Evolutionary conservation across 2,113 vertebrate species (phyloP), one percentile per base, ranked within the genome.

Genomic region (Mungos mungo): DNA sequence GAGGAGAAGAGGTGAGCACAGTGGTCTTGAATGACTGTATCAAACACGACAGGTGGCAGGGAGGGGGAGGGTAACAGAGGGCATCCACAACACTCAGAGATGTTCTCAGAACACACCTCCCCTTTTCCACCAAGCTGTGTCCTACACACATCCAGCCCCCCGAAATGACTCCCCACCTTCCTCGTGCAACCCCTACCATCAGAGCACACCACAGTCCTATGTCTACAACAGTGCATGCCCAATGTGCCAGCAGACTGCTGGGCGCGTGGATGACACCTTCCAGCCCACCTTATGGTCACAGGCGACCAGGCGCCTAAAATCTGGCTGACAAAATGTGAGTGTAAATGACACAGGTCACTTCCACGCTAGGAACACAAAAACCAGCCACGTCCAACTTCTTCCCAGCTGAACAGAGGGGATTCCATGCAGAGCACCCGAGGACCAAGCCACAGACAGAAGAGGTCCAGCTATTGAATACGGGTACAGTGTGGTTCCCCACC

Each of bases 11-110:
- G 25, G 68, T 27, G 35, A 47, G 29, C 12, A 45, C 45, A 15
- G 0, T 19, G 35, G 27, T 18, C 57, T 47, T 47, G 38, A 27
- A 79, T 5, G 35, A 35, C 27, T 1, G 1, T n/a, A 50, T 4
- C 33, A 7, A 88, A 33, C 11, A 57, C 29, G 15, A 25, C 6
- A 45, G n/a, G 5, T 3, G 7, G 68, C 31, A 66, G 68, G 31
- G 18, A 76, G 3, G 19, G 50, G 23, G 9, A 2, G 0, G 8
- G 15, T 0, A 0, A 68, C 18, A 3, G 18, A 76, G 3, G 50
- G 23, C 13, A 1, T 45, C 60, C 35, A 23, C 38, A 18, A 29
- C 88, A 45, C 35, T 5, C 29, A 2, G 3, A 5, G 0, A 29
- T 72, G 12, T 1, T 60, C 29, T 83, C 77, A 68, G 57, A 77